Percentiles rank a stretch among this genome's conserved stretches.
Evolutionary conservation across 2,888 invertebrate genomes (phyloP).

Genomic region (Proisotoma minuta): DNA sequence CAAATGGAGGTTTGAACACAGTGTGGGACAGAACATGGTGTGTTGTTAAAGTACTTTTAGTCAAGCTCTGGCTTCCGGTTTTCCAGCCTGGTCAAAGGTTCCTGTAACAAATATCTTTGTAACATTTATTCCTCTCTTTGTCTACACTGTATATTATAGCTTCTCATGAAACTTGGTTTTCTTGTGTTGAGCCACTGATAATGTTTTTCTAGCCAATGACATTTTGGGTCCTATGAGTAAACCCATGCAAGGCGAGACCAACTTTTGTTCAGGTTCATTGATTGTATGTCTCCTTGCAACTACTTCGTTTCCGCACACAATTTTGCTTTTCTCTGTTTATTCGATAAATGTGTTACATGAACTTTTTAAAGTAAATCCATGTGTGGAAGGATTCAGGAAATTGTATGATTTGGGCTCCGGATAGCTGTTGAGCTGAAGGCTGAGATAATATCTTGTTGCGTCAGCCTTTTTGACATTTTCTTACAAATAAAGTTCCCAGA

Average conservation of each 20-base stretch:
- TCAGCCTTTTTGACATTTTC: constrained; percentile 27
- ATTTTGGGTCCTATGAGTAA: not conserved
- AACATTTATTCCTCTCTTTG: not conserved
- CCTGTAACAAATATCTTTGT: not conserved
- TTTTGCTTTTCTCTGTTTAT: constrained; percentile 9
- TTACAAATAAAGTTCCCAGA: not conserved
- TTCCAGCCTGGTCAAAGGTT: constrained; percentile 30
- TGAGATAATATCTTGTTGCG: constrained; percentile 36
- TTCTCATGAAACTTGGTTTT: not conserved
- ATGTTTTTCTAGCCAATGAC: constrained; percentile 11
- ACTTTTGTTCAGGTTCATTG: constrained; percentile 44
- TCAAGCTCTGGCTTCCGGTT: constrained; percentile 38
- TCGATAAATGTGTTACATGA: constrained; percentile 7
- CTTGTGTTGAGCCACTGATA: constrained; percentile 8
- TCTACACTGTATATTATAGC: not conserved
- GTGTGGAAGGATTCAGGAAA: constrained; percentile 14
- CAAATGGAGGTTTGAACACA: constrained; percentile 41
- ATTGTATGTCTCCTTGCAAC: constrained; percentile 22
- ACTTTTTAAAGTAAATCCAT: not conserved
- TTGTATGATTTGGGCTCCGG: constrained; percentile 4
- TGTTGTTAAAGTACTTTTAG: constrained; percentile 32
- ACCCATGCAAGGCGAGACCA: constrained; percentile 14
- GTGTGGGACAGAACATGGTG: constrained; percentile 25
- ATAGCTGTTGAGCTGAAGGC: constrained; percentile 5
- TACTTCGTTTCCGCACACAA: constrained; percentile 17